A percentile compares a stretch with the other conserved stretches of the same genome.
phyloP scores from a whole-genome alignment of 2,888 invertebrate species.

The Elysia crispata region DNA sequence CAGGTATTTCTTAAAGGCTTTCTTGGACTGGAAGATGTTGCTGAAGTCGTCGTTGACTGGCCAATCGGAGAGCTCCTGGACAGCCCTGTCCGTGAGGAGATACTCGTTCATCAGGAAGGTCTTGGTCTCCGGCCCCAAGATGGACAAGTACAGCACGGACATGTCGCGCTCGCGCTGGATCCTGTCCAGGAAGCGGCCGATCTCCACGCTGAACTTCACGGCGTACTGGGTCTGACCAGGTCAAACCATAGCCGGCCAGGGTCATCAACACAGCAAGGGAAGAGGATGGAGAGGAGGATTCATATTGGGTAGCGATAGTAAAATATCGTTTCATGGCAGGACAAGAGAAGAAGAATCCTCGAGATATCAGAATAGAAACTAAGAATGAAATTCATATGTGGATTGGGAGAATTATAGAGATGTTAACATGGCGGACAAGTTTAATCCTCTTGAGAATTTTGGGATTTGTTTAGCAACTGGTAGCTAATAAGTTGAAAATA shows the following conservation, averaged over 20 bases:
- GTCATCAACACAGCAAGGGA: background rate
- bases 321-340: too few relatives aligned
- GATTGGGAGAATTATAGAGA: too few relatives aligned
- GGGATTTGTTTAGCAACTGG: too few relatives aligned
- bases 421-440: too few relatives aligned
- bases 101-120: slow-evolving; percentile 62
- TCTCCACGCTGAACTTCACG: slow-evolving; percentile 65
- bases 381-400: too few relatives aligned
- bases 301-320: too few relatives aligned
- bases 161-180: slow-evolving; percentile 67
- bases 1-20: slow-evolving; percentile 62
- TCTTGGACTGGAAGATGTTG: slow-evolving; percentile 60
- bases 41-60: slow-evolving; percentile 58
- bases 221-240: slow-evolving; percentile 60
- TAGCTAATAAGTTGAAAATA: too few relatives aligned
- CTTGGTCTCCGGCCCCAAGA: slow-evolving; percentile 63
- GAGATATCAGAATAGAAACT: too few relatives aligned
- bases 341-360: too few relatives aligned
- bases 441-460: too few relatives aligned
- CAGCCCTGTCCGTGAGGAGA: slow-evolving; percentile 61
- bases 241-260: background rate
- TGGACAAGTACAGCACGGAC: slow-evolving; percentile 64
- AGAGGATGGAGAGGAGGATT: background rate
- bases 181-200: slow-evolving; percentile 64
- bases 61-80: slow-evolving; percentile 62